Evolutionary conservation across 2,113 vertebrate species (phyloP).

Genomic region (Toxotes jaculatrix): DNA sequence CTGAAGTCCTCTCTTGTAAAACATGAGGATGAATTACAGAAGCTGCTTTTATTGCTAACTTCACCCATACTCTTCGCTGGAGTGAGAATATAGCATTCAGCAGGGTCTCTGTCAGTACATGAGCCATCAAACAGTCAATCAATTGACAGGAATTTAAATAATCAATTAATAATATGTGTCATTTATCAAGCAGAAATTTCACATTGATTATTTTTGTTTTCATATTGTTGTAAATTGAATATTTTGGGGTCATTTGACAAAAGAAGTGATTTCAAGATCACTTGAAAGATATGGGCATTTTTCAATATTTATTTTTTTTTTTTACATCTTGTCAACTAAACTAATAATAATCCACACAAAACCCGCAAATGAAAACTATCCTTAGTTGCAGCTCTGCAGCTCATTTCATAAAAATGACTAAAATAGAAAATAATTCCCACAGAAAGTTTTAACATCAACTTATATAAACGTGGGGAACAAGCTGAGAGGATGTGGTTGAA

Average conservation of each 20-base stretch:
- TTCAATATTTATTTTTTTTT: background rate
- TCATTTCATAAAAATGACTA: background rate
- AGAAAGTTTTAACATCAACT: constrained; percentile 36
- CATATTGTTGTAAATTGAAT: background rate
- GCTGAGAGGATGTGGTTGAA: background rate
- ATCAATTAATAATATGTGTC: background rate
- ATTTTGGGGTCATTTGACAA: background rate
- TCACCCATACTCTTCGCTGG: background rate
- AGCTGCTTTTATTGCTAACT: constrained; percentile 24
- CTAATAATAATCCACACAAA: background rate
- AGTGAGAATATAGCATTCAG: constrained; percentile 3
- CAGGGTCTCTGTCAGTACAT: background rate
- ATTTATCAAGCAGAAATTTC: background rate
- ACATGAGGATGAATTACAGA: constrained; percentile 40
- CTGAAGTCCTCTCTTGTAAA: constrained; percentile 58
- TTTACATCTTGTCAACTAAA: background rate
- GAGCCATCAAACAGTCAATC: background rate
- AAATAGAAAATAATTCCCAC: background rate
- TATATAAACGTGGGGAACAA: background rate
- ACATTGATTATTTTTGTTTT: background rate
- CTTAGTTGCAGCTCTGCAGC: background rate
- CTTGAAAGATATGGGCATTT: background rate
- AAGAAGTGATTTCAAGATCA: background rate
- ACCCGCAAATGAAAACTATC: background rate
- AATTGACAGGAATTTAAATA: background rate